These are phyloP conservation scores for Thera obeliscata DNA, from an alignment of 2,888 invertebrate genomes.

Conservation along the genomic window DNA sequence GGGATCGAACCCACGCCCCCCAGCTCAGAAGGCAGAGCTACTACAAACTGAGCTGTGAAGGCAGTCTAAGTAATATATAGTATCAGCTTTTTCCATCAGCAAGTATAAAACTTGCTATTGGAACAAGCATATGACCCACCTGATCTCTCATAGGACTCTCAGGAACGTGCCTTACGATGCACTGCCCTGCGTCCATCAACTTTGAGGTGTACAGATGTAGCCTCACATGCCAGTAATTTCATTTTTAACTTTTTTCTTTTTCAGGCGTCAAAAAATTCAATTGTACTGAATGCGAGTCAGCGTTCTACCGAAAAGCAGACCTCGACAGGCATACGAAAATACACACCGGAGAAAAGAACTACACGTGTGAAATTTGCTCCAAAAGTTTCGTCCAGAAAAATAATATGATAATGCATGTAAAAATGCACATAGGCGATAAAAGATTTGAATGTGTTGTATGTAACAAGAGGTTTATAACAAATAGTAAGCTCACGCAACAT, in stretches of 20 bases:
- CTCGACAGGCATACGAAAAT: constrained; percentile 71
- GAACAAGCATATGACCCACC: too few species aligned
- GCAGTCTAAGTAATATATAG: too few species aligned
- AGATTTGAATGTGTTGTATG: constrained; percentile 65
- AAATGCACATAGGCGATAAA: constrained; percentile 69
- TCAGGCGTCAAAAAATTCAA: constrained; percentile 65
- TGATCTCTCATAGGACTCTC: too few species aligned
- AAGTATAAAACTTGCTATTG: too few species aligned
- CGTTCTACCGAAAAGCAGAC: constrained; percentile 73
- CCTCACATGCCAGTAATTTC: neutral
- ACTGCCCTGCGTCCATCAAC: too few species aligned
- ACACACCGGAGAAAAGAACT: constrained; percentile 69
- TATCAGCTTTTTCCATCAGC: too few species aligned
- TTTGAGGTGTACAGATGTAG: too few species aligned
- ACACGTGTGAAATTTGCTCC: constrained; percentile 67
- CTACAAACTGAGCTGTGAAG: too few species aligned
- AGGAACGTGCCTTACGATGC: too few species aligned
- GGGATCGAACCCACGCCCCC: too few species aligned
- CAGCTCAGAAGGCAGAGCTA: too few species aligned
- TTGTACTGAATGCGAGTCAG: constrained; percentile 63
- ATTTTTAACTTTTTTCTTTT: constrained; percentile 2
- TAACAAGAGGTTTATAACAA: constrained; percentile 65
- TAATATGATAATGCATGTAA: constrained; percentile 72
- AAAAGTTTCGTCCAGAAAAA: constrained; percentile 74
- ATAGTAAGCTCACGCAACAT: constrained; percentile 65